These are phyloP conservation scores for Philonicus albiceps DNA, from an alignment of 2,888 invertebrate species.

Conservation along the genomic window DNA sequence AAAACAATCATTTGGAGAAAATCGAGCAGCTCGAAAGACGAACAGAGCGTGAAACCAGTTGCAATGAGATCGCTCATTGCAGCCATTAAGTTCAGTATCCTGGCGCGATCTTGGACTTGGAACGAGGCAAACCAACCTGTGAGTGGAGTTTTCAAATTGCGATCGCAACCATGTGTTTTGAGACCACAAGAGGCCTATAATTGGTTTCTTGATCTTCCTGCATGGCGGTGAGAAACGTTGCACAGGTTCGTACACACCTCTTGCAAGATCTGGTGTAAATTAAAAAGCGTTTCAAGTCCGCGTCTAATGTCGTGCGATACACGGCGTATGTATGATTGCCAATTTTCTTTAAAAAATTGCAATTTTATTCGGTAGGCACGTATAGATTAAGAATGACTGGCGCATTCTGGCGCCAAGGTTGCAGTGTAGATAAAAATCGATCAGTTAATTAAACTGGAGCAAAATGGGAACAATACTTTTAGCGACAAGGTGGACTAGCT, in stretches of 20 bases:
- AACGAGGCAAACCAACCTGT: background rate
- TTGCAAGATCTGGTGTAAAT: background rate
- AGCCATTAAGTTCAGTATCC: background rate
- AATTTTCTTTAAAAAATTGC: background rate
- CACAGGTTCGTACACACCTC: background rate
- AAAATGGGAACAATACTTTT: background rate
- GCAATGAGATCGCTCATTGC: background rate
- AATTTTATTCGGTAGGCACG: background rate
- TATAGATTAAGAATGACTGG: background rate
- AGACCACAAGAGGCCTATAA: background rate
- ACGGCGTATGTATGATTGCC: background rate
- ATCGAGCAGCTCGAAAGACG: background rate
- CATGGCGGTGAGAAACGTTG: background rate
- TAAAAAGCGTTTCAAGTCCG: background rate
- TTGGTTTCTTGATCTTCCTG: background rate
- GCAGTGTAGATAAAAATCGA: background rate
- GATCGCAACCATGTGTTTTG: background rate
- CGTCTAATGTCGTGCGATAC: background rate
- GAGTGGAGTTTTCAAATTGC: background rate
- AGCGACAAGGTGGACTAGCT: background rate
- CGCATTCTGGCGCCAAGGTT: background rate
- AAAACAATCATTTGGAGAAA: background rate
- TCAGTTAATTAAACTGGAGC: background rate
- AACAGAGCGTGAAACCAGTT: background rate
- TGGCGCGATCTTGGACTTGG: conserved; percentile 22